Base-by-base conservation (phyloP, 1,140 invertebrate species). In the Drosophila sucinea region DNA sequence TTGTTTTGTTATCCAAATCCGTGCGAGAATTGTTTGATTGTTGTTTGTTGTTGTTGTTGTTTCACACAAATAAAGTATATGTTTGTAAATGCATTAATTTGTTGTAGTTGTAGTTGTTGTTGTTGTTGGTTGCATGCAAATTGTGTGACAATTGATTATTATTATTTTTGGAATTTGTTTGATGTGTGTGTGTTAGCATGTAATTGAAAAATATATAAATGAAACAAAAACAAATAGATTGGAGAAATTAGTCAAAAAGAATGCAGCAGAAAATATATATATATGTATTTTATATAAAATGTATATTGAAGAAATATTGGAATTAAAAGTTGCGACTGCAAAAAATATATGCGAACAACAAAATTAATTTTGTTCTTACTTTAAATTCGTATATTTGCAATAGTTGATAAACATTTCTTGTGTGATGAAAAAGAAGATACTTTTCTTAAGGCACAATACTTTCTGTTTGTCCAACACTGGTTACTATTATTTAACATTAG, bases 131-230 rank as follows among this genome's bases (percentile, higher is more conserved):
- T 72, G 73, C 77, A 79, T 79, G 70, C 70, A 79, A 74, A 73
- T 76, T 72, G 70, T 69, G 69, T 44, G 58, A 67, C 51, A 75
- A 58, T 78, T 51, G 60, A 70, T 54, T 78, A 75, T 78, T 66
- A 40, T 77, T 79, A 11, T 38, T 70, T 55, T 54, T 60, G 60
- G 74, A 67, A 63, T 73, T 55, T 70, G 61, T 63, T 77, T 84
- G 80, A 66, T 73, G 56, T 78, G 47, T 63, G 61, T 70, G 63
- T 77, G 90, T 86, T 71, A 81, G 90, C 90, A 91, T 91, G 90
- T 87, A 90, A 87, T 82, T 71, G 74, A 73, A 75, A 69, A 81
- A 8, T 68, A 81, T 70, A 71, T 69, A 69, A 67, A 73, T 73
- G 44, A 76, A 72, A 84, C 70, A 65, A 23, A 77, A 72, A 58